A percentile compares a stretch with the other conserved stretches of the same genome.
These are phyloP conservation scores for Rotaria magnacalcarata DNA, from an alignment of 2,888 invertebrate genomes.

Conservation along the genomic window DNA sequence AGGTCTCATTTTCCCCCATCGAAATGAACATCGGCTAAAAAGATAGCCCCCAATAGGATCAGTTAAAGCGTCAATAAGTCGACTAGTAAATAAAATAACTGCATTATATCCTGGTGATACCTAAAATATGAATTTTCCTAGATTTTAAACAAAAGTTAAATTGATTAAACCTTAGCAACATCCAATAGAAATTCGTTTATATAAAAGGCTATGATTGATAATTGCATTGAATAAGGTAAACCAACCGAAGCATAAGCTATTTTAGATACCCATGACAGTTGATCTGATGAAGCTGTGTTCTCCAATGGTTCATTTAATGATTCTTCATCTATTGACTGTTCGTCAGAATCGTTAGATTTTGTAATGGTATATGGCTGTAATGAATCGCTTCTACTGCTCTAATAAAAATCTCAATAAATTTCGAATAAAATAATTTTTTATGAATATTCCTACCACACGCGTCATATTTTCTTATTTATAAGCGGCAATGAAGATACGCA, in stretches of 20 bases:
- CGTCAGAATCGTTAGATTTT: not conserved
- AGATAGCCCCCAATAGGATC: slow-evolving; percentile 42
- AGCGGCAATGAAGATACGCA: not conserved
- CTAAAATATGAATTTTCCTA: not conserved
- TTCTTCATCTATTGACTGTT: no score
- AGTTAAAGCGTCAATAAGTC: slow-evolving; percentile 41
- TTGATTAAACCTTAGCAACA: not conserved
- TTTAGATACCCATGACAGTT: not conserved
- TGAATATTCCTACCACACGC: not conserved
- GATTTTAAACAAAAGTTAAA: not conserved
- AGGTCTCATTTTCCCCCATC: slow-evolving; percentile 45
- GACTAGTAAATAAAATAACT: slow-evolving; percentile 41
- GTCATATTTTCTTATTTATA: not conserved
- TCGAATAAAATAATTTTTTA: not conserved
- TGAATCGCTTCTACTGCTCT: not conserved
- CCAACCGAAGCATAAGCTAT: not conserved
- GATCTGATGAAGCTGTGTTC: not conserved
- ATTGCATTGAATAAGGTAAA: slow-evolving; percentile 3
- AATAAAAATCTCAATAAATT: not conserved
- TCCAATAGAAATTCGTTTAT: not conserved
- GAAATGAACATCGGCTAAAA: slow-evolving; percentile 35
- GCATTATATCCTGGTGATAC: not conserved
- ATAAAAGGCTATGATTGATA: not conserved
- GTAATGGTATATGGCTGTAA: not conserved
- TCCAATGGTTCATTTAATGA: no score